phyloP scores from a whole-genome alignment of 2,113 vertebrate species.

The Crotalus helleri region DNA sequence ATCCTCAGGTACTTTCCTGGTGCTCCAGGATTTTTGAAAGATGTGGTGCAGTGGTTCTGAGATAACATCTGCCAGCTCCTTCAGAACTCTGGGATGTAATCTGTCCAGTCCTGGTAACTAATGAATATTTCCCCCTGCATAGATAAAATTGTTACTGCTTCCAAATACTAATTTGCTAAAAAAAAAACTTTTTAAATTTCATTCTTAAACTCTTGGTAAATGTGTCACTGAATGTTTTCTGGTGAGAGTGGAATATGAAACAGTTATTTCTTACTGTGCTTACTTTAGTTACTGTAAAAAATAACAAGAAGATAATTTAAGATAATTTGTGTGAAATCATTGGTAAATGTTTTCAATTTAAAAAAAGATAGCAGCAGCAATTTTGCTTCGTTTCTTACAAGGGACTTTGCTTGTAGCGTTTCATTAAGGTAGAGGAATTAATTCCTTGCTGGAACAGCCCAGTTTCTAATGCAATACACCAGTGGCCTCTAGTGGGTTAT shows the following conservation, averaged over 20 bases:
- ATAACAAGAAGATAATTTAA: background rate
- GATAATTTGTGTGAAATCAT: background rate
- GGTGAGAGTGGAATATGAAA: background rate
- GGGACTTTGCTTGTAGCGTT: conserved; percentile 16
- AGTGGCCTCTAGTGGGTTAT: conserved; percentile 64
- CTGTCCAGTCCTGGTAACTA: background rate
- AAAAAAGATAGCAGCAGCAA: conserved; percentile 22
- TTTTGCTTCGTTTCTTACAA: conserved; percentile 36
- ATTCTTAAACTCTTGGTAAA: background rate
- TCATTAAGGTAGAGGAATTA: conserved; percentile 20
- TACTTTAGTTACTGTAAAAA: background rate
- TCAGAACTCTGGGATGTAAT: too few species aligned
- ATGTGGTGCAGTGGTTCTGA: too few species aligned
- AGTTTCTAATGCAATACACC: conserved; percentile 46
- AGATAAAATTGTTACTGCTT: background rate
- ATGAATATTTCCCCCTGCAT: background rate
- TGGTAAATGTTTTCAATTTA: conserved; percentile 5
- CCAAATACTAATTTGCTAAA: background rate
- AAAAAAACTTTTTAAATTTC: background rate
- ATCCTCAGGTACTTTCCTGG: too few species aligned
- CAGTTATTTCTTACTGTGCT: background rate
- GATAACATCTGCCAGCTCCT: too few species aligned
- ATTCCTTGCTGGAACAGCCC: background rate
- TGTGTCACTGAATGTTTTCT: conserved; percentile 15
- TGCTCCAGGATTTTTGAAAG: too few species aligned